These are phyloP conservation scores for Oncorhynchus tshawytscha DNA, from an alignment of 2,113 vertebrate species.

Conservation along the genomic window DNA sequence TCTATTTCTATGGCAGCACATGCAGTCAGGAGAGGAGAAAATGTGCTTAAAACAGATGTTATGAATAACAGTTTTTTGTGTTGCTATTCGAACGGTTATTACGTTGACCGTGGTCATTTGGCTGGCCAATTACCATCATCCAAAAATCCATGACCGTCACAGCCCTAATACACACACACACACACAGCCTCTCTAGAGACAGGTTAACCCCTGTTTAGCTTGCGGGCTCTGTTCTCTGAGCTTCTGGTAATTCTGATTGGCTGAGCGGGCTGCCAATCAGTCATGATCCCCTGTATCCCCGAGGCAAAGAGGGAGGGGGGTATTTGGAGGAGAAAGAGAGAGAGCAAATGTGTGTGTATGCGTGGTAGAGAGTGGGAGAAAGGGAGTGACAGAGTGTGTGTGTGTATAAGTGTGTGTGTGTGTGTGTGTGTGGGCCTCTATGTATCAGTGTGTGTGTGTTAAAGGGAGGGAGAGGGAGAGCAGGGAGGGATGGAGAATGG, in stretches of 20 bases:
- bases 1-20: too few species aligned
- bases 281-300: constrained; percentile 36
- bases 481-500: constrained; percentile 1
- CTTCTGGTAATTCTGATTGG: constrained; percentile 46
- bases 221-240: constrained; percentile 1
- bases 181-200: constrained; percentile 28
- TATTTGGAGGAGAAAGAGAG: not conserved
- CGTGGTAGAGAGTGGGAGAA: not conserved
- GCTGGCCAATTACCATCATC: too few species aligned
- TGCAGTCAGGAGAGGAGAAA: too few species aligned
- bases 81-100: too few species aligned
- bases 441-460: not conserved
- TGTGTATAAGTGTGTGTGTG: too few species aligned
- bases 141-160: too few species aligned
- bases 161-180: too few species aligned
- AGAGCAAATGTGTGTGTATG: constrained; percentile 7
- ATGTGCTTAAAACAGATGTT: too few species aligned
- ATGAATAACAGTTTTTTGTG: too few species aligned
- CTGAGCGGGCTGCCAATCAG: constrained; percentile 51
- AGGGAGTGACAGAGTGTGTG: not conserved
- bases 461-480: not conserved
- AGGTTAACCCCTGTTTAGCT: constrained; percentile 54
- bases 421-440: too few species aligned
- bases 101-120: too few species aligned
- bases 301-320: constrained; percentile 24